Evolutionary conservation across 2,113 vertebrate species (phyloP).

Genomic region (Hirundichthys speculiger): DNA sequence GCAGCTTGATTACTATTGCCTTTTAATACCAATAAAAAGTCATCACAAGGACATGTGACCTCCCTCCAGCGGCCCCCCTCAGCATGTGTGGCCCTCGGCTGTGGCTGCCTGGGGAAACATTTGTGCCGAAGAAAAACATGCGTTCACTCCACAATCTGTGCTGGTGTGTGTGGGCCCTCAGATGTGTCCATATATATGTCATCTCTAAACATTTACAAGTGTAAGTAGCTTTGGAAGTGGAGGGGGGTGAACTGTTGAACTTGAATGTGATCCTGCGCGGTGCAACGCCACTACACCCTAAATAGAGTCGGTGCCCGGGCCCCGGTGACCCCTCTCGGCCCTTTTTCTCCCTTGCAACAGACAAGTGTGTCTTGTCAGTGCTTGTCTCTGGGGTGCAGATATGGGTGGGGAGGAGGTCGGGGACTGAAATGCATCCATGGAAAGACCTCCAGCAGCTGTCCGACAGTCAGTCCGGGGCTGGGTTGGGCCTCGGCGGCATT

Average conservation of each 20-base stretch:
- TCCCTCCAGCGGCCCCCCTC: slow-evolving; percentile 55
- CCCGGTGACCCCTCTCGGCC: slow-evolving; percentile 27
- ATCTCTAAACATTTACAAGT: slow-evolving; percentile 61
- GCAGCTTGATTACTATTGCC: slow-evolving; percentile 64
- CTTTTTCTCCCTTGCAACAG: slow-evolving; percentile 38
- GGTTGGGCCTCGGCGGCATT: slow-evolving; percentile 44
- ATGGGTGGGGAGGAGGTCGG: slow-evolving; percentile 76
- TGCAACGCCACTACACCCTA: slow-evolving; percentile 57
- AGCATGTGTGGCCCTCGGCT: slow-evolving; percentile 79
- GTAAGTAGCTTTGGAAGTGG: slow-evolving; percentile 42
- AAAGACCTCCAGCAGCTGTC: slow-evolving; percentile 81
- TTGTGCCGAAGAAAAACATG: slow-evolving; percentile 70
- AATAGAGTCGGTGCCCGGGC: slow-evolving; percentile 62
- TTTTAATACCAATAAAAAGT: slow-evolving; percentile 73
- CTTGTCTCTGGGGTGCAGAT: slow-evolving; percentile 69
- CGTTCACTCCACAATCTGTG: slow-evolving; percentile 34
- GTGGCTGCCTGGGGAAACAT: slow-evolving; percentile 69
- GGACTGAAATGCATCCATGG: slow-evolving; percentile 66
- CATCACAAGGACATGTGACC: slow-evolving; percentile 57
- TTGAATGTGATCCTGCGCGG: slow-evolving; percentile 75
- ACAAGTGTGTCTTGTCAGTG: slow-evolving; percentile 59
- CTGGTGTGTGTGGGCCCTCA: slow-evolving; percentile 62
- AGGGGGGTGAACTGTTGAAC: slow-evolving; percentile 81
- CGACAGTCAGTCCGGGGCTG: slow-evolving; percentile 41
- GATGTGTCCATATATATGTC: slow-evolving; percentile 62